A percentile compares a stretch with the other conserved stretches of the same genome.
Conservation (phyloP, 2,888 invertebrate genomes). For the Eupithecia abbreviata region DNA sequence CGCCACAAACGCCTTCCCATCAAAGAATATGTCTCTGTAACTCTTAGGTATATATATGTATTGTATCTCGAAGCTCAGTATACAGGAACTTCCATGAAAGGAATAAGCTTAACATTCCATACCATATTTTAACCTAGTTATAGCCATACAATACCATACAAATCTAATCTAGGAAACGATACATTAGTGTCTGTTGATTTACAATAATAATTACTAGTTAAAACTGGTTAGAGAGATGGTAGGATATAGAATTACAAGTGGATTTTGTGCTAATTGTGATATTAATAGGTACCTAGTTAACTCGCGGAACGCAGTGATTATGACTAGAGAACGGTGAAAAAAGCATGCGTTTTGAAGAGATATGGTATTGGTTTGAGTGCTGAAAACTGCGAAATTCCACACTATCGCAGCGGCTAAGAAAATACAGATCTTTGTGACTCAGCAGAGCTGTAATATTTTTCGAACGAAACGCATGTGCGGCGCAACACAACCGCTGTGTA, state of each 20-base stretch:
- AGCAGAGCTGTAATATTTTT: no score
- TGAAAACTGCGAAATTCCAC: no score
- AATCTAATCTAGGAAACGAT: constrained; percentile 19
- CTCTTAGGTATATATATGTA: background rate
- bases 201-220: background rate
- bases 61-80: background rate
- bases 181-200: constrained; percentile 2
- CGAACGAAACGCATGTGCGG: no score
- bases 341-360: background rate
- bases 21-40: background rate
- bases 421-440: no score
- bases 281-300: background rate
- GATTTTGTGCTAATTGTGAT: constrained; percentile 22
- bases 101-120: constrained; percentile 10
- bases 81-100: constrained; percentile 1
- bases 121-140: background rate
- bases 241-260: background rate
- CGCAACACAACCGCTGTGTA: no score
- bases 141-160: background rate
- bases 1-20: background rate
- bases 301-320: background rate
- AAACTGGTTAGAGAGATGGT: constrained; percentile 18
- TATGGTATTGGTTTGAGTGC: no score
- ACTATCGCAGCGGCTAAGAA: no score
- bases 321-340: background rate